Evolutionary conservation across 2,888 invertebrate genomes (phyloP), one percentile per base, ranked within the genome.

Genomic region (Endomychus coccineus): DNA sequence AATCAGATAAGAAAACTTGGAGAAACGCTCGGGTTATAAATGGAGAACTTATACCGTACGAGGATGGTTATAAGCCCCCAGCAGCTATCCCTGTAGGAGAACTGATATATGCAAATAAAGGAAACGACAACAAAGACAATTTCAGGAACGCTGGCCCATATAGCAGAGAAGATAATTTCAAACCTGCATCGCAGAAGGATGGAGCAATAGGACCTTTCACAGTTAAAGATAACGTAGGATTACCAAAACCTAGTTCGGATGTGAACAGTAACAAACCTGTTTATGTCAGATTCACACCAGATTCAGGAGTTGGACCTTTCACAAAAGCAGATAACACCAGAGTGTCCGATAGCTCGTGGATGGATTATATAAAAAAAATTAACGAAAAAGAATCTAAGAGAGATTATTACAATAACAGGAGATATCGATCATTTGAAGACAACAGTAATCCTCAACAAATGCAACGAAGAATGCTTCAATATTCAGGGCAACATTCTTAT

Each of bases 1-100:
- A 80, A 30, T 86, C 87, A 54, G 80, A 79, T 46, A 64, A 67
- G 14, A 83, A 84, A 58, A 82, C 80, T 0, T 90, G 89, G 89
- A 73, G 90, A 35, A 90, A 90, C 62, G 90, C 89, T 1, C 72
- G 89, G 44, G 88, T 90, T 9, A 84, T 90, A 27, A 88, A 90
- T 55, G 85, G 86, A 35, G 79, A 85, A 59, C 64, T 90, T 31
- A 71, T 83, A 27, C 83, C 84, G 11, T 83, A 84, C 50, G 81
- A 81, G 29, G 75, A 78, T 52, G 80, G 77, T 4, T 78, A 79
- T 46, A 73, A 73, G 42, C 78, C 80, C 30, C 75, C 78, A 2
- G 75, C 73, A 44, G 76, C 75, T 28, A 69, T 76, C 12, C 70
- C 76, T 2, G 67, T 75, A 36, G 72, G 74, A 1, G 73, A 77